Evolutionary conservation across 1,140 invertebrate species (phyloP).

Genomic region (Caenorhabditis elegans): WBcel235 BX284606.5:12849501-12850000

Average conservation of each 20-base stretch:
- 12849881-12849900: too few species aligned
- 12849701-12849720: slow-evolving; percentile 41
- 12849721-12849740: slow-evolving; percentile 61
- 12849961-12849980: too few species aligned
- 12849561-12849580: too few species aligned
- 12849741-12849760: slow-evolving; percentile 86
- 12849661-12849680: slow-evolving; percentile 99
- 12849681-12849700: slow-evolving; percentile 80
- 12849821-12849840: slow-evolving; percentile 89
- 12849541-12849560: slow-evolving; percentile 88
- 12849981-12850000: slow-evolving; percentile 81
- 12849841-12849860: slow-evolving; percentile 97
- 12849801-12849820: slow-evolving; percentile 95
- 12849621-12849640: slow-evolving; percentile 99
- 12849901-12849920: too few species aligned
- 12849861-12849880: slow-evolving; percentile 66
- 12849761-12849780: slow-evolving; percentile 97
- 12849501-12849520: slow-evolving; percentile 84
- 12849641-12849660: slow-evolving; percentile 93
- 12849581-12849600: too few species aligned
- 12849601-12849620: neutral
- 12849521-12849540: slow-evolving; percentile 89
- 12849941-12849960: too few species aligned
- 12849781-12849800: slow-evolving; percentile 93
- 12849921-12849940: too few species aligned